Evolutionary conservation across 2,113 vertebrate genomes (phyloP), one percentile per base, ranked within the genome.

Genomic region (Amazona vittata): DNA sequence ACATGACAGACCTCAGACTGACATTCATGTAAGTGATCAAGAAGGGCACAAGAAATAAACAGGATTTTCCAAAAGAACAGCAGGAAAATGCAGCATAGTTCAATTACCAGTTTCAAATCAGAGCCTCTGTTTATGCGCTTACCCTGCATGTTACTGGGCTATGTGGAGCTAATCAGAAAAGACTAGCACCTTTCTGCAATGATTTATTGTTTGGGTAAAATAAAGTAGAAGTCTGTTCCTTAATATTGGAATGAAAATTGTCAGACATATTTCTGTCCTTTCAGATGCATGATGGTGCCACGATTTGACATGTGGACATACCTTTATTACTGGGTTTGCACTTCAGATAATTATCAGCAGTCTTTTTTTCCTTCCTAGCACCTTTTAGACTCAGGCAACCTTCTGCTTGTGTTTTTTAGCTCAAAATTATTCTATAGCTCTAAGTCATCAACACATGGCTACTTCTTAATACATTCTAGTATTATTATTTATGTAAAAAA

Each of bases 301-400:
- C 0, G 0, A 64, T 21, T 35, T 87, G 78, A 85, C 55, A 55
- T 84, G 60, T 41, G 74, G 73, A 81, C 22, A 44, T 79, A 70
- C 33, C 28, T 46, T 67, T 83, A 83, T 77, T 86, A 76, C 67
- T 52, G 12, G 77, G 52, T 63, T 94, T 88, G 71, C 35, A 82
- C 39, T 84, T 86, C 46, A 82, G 86, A 67, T 75, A 96, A 55
- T 81, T 94, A 67, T 96, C 73, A 86, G 57, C 47, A 86, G 47
- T 79, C 33, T 9, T 86, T 92, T 75, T 85, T 69, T 6, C 19
- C 19, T 81, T 90, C 64, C 77, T 70, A 67, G 31, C 31, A 83
- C 50, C 86, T 89, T 86, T 86, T 89, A 90, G 76, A 84, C 47
- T 81, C 28, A 44, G 80, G 76, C 73, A 65, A 63, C 13, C 7